Evolutionary conservation across 2,113 vertebrate species (phyloP).

Genomic region (Platysternon megacephalum): DNA sequence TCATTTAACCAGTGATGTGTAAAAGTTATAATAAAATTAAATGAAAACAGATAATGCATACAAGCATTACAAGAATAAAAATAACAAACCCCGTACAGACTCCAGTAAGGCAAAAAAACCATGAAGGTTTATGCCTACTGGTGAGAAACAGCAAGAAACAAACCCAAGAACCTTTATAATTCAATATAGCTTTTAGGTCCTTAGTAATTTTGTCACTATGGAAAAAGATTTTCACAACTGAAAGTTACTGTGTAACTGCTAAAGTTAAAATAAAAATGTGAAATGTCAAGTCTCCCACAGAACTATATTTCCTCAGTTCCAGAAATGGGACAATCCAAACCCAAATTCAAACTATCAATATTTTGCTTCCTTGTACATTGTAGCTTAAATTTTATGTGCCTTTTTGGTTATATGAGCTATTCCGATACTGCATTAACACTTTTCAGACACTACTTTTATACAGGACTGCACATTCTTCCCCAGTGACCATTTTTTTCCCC

Average conservation of each 20-base stretch:
- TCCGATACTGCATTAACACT: neutral
- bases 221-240: neutral
- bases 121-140: neutral
- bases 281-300: neutral
- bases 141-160: neutral
- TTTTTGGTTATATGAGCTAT: neutral
- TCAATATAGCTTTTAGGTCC: neutral
- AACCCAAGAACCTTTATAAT: neutral
- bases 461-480: neutral
- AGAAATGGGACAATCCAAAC: neutral
- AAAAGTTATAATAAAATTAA: neutral
- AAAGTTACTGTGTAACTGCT: neutral
- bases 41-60: neutral
- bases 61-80: neutral
- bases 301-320: neutral
- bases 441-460: neutral
- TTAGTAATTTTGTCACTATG: neutral
- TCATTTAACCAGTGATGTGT: neutral
- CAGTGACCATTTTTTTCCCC: neutral
- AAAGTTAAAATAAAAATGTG: too few species aligned
- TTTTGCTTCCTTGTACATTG: neutral
- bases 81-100: neutral
- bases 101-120: neutral
- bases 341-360: neutral
- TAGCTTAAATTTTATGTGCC: neutral